Base-by-base conservation (phyloP, 2,888 invertebrate species). In the Nudaria mundana region DNA sequence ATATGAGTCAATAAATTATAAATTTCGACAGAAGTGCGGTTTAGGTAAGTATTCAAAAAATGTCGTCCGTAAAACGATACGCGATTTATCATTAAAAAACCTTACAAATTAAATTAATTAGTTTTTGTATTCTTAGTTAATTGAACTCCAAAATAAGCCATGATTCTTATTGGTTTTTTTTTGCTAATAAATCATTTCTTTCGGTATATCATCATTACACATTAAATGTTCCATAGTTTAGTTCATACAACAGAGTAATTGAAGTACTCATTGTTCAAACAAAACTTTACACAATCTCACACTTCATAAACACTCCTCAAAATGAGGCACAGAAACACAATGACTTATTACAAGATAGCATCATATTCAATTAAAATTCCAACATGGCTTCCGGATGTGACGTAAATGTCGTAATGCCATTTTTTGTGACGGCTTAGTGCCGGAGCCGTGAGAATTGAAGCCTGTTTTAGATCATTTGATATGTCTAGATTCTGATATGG, bases 331-430 rank as follows among this genome's bases (percentile, higher is more conserved):
- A 37, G 51, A 54, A 48, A 66, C 75, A 87, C 86, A 87, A 87
- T 84, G 82, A 71, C 76, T 82, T 76, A 76, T 86, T 85, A 81
- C 61, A 49, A 68, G 86, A 86, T 87, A 86, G 49, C 64, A 83
- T 85, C 80, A 58, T 61, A 54, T 81, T 82, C 83, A 81, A 86
- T 87, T 86, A 86, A 86, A 72, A 83, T 85, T 77, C 84, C 74
- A 58, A 55, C 44, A 56, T 63, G 66, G 66, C 73, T 79, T 77
- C 76, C 74, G 76, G 71, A 52, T 48, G 54, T 63, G 71, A 72
- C 66, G 67, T 73, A 73, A 79, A 83, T 82, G 83, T 82, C 85
- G 82, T 76, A 76, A 73, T 72, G 80, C 66, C 75, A 75, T 59
- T 59, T n/a, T 59, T 56, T 57, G 46, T 64, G 53, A 56, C 54